Conservation (phyloP, 2,113 vertebrate species). For the Mormoops blainvillei region DNA sequence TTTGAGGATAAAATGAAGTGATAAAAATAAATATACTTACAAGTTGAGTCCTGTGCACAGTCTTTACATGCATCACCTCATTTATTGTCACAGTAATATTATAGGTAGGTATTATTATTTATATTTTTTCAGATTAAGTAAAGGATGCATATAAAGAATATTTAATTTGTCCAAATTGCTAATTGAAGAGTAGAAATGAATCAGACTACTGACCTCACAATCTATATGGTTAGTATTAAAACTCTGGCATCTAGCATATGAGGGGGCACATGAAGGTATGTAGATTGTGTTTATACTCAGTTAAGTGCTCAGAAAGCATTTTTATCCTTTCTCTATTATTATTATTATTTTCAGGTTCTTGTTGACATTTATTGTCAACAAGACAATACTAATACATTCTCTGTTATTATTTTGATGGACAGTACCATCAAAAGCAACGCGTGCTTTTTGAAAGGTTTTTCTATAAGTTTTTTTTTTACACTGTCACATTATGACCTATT, state of each 20-base stretch:
- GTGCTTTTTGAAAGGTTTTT: neutral
- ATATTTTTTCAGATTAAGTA: neutral
- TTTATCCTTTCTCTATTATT: neutral
- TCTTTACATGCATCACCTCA: neutral
- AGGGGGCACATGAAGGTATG: neutral
- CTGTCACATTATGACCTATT: slow-evolving; percentile 50
- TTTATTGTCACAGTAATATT: neutral
- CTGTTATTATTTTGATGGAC: no score
- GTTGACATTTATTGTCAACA: slow-evolving; percentile 41
- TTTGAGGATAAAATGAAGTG: neutral
- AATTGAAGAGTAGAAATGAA: neutral
- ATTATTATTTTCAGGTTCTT: neutral
- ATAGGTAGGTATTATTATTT: neutral
- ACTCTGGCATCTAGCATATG: neutral
- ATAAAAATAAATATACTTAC: neutral
- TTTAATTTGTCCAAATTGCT: neutral
- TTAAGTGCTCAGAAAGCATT: neutral
- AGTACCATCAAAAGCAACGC: neutral
- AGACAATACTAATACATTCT: no score
- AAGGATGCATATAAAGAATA: neutral
- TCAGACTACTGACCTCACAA: neutral
- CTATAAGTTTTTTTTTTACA: neutral
- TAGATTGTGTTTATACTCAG: neutral
- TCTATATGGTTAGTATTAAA: neutral
- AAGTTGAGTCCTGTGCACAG: neutral